Evolutionary conservation across 1,140 invertebrate genomes (phyloP).

Genomic region (Leptinotarsa texana): DNA sequence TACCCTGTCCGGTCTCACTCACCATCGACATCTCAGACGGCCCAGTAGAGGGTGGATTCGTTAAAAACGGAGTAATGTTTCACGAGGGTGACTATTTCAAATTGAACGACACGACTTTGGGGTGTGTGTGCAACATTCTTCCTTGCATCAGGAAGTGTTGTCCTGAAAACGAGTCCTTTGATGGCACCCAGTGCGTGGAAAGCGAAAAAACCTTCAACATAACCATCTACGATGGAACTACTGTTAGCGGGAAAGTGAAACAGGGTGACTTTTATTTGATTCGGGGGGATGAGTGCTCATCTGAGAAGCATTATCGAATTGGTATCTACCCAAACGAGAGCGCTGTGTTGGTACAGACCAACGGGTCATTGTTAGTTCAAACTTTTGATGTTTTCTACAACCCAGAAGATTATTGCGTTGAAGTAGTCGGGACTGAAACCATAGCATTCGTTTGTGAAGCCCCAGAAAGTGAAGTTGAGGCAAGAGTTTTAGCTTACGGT

Average conservation of each 20-base stretch:
- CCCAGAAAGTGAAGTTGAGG: too few species aligned
- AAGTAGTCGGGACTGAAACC: background rate
- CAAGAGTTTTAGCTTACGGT: background rate
- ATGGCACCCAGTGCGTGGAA: background rate
- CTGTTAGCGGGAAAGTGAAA: background rate
- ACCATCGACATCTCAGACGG: slow-evolving; percentile 25
- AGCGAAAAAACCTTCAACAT: slow-evolving; percentile 1
- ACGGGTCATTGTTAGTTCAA: background rate
- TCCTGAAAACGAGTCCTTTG: slow-evolving; percentile 7
- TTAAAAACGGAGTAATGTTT: slow-evolving; percentile 18
- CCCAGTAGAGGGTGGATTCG: background rate
- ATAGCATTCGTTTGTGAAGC: slow-evolving; percentile 8
- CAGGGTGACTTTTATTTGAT: slow-evolving; percentile 10
- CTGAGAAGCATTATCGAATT: background rate
- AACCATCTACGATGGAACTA: slow-evolving; percentile 6
- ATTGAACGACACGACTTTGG: background rate
- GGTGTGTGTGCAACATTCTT: slow-evolving; percentile 25
- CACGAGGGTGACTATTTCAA: slow-evolving; percentile 9
- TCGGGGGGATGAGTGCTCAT: background rate
- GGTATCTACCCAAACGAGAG: background rate
- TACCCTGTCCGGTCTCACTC: slow-evolving; percentile 5
- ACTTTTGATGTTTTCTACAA: background rate
- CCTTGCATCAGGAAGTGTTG: slow-evolving; percentile 29
- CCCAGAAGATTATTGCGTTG: slow-evolving; percentile 13
- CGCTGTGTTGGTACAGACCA: slow-evolving; percentile 4